These are phyloP conservation scores for Pseudocheirus occidentalis DNA, from an alignment of 2,797 vertebrate species.

Conservation along the genomic window DNA sequence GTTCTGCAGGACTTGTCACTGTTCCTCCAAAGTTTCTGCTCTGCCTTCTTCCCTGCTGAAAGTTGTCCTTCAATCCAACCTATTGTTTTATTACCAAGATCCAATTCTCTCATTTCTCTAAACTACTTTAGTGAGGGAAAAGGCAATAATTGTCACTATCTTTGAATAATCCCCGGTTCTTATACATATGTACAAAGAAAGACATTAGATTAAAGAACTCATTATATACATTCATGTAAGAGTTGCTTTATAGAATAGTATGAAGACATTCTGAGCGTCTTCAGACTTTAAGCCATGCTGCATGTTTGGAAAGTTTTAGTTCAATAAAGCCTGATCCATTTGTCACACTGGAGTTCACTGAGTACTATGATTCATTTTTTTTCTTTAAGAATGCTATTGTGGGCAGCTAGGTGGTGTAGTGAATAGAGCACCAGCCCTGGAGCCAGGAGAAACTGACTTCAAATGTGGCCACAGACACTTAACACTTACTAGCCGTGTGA, in stretches of 20 bases:
- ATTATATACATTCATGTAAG: not conserved
- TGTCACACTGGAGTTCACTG: not conserved
- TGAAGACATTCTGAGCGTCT: not conserved
- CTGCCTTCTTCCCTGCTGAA: not conserved
- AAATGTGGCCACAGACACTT: too few relatives aligned
- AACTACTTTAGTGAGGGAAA: not conserved
- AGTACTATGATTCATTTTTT: not conserved
- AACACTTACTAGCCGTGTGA: too few relatives aligned
- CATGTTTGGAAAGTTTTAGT: not conserved
- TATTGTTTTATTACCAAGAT: not conserved
- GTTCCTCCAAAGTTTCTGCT: not conserved
- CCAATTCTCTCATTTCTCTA: not conserved
- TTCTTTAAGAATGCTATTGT: not conserved
- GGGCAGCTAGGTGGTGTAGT: too few relatives aligned
- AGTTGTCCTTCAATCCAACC: not conserved
- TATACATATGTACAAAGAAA: not conserved
- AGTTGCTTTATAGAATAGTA: not conserved
- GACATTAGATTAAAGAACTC: not conserved
- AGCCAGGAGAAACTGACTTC: too few relatives aligned
- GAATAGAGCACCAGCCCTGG: too few relatives aligned
- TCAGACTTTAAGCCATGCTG: not conserved
- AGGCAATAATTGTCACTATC: not conserved
- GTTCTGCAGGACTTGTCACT: not conserved
- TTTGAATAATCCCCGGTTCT: not conserved
- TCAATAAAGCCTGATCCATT: not conserved